Evolutionary conservation across 2,888 invertebrate species (phyloP).

Genomic region (Cheilosia variabilis): DNA sequence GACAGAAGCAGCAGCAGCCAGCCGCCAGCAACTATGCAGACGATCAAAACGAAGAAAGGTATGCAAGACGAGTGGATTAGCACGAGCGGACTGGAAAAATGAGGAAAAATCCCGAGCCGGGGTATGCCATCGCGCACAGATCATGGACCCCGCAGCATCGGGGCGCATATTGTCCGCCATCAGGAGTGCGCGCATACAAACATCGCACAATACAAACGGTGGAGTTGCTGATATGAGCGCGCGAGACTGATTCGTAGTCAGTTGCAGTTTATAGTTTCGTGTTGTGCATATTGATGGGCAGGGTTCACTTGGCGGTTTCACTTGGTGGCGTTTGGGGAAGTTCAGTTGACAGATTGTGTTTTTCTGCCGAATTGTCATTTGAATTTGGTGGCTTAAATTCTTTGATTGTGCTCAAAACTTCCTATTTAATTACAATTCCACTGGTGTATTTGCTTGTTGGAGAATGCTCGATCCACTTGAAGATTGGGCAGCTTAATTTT

Average conservation of each 20-base stretch:
- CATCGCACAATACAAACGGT: constrained; percentile 46
- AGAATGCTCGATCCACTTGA: too few species aligned
- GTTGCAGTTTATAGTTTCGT: constrained; percentile 29
- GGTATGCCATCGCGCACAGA: constrained; percentile 3
- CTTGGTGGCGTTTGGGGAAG: not conserved
- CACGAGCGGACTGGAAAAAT: constrained; percentile 69
- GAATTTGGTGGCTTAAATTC: too few species aligned
- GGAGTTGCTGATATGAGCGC: constrained; percentile 41
- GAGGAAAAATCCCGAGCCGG: constrained; percentile 49
- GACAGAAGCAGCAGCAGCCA: not conserved
- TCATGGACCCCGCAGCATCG: constrained; percentile 60
- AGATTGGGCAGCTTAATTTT: too few species aligned
- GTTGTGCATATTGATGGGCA: constrained; percentile 1
- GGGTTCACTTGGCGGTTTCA: constrained; percentile 35
- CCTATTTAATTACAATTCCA: too few species aligned
- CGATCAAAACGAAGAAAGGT: constrained; percentile 33
- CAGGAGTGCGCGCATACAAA: not conserved
- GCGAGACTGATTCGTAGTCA: constrained; percentile 37
- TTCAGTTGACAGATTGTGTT: too few species aligned
- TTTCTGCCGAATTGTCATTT: too few species aligned
- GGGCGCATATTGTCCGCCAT: constrained; percentile 64
- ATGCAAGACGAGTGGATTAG: constrained; percentile 67
- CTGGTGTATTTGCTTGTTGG: too few species aligned
- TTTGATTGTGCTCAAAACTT: too few species aligned
- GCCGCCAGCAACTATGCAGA: not conserved